Percentiles rank a stretch among this genome's conserved stretches.
These are phyloP conservation scores for Scophthalmus maximus DNA, from an alignment of 2,113 vertebrate species.

Conservation along the genomic window DNA sequence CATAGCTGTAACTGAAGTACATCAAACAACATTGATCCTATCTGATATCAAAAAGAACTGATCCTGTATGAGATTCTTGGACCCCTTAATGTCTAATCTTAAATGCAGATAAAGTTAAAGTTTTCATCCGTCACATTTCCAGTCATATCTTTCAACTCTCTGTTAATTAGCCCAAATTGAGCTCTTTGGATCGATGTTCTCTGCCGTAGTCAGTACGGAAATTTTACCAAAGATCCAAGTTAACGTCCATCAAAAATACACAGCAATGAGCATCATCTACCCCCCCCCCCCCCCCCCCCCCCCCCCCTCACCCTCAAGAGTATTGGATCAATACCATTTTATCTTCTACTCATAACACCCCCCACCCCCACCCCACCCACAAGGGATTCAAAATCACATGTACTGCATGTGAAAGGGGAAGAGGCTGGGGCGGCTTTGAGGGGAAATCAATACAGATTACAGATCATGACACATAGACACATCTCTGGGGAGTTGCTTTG, in stretches of 20 bases:
- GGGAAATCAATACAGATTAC: conserved; percentile 69
- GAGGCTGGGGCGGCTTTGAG: conserved; percentile 27
- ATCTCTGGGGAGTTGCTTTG: conserved; percentile 43
- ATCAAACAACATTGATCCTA: background rate
- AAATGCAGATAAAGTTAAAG: background rate
- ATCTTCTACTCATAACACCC: conserved; percentile 31
- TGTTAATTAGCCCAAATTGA: background rate
- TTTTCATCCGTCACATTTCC: background rate
- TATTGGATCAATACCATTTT: conserved; percentile 51
- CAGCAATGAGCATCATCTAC: background rate
- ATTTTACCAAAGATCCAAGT: background rate
- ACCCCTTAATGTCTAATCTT: background rate
- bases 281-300: background rate
- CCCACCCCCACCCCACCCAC: no score
- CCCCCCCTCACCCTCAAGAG: background rate
- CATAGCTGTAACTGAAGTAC: background rate
- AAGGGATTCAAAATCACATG: conserved; percentile 35
- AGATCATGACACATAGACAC: conserved; percentile 40
- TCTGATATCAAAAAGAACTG: background rate
- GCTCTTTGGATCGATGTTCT: background rate
- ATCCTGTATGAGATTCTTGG: background rate
- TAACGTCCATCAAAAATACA: conserved; percentile 31
- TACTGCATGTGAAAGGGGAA: conserved; percentile 46
- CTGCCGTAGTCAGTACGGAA: background rate
- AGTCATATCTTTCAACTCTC: background rate